Evolutionary conservation across 1,140 invertebrate species (phyloP), one percentile per base, ranked within the genome.

Genomic region (Drosophila athabasca): DNA sequence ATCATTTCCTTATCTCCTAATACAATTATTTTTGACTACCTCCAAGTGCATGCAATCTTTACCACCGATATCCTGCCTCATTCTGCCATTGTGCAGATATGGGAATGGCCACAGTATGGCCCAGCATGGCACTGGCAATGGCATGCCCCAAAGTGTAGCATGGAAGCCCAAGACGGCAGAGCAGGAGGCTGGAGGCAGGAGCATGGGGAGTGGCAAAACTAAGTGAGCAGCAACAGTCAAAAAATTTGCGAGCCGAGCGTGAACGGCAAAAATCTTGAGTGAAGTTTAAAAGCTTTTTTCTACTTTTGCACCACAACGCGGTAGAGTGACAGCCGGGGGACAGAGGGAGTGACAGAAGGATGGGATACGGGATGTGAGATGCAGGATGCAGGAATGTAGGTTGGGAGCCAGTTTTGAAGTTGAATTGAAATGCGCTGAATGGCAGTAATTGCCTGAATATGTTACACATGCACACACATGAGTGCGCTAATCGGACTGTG

Each of bases 371-470:
- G 15, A 55, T 24, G 24, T 17, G 44, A 24, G 2, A 13, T 15
- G 49, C 19, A 17, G 43, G 7, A 22, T 15, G 31, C 17, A 19
- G 9, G 7, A 17, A 13, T 29, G 4, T 29, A 26, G 75, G 11
- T 17, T 26, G 39, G 48, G 43, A 59, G 61, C 71, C 81, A 81
- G 82, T 88, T 88, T 87, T 88, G 75, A 88, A 87, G 82, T 87
- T 87, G 82, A 87, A 88, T 87, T 82, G 82, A 87, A 87, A 87
- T 87, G 79, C 79, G 82, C 79, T 87, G 82, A 88, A 87, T 87
- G 83, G 83, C 82, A 83, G 82, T 87, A 87, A 87, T 87, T 87
- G 82, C 82, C 82, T 87, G 82, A 87, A 88, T 87, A 88, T 88
- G 82, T 82, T 79, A 87, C 82, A 87, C 75, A 87, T 82, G 79